phyloP scores from a whole-genome alignment of 2,888 invertebrate species.

The Drosophila phalerata region DNA sequence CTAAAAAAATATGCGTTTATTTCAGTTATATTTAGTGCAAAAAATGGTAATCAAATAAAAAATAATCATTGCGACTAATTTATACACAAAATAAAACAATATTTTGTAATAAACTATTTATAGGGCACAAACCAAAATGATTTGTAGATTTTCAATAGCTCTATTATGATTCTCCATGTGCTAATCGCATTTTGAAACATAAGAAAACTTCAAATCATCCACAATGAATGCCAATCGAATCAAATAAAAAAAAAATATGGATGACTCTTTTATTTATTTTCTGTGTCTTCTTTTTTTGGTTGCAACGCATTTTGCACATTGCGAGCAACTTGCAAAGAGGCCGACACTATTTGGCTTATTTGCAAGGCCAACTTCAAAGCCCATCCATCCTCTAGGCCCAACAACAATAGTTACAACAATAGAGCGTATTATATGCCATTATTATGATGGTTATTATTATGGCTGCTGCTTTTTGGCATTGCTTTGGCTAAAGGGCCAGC shows the following conservation, averaged over 20 bases:
- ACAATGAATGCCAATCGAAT: constrained; percentile 37
- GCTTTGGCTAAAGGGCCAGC: constrained; percentile 24
- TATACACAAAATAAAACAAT: background rate
- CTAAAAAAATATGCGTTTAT: background rate
- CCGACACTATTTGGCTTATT: constrained; percentile 36
- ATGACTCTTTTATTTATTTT: constrained; percentile 35
- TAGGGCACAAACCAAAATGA: constrained; percentile 9
- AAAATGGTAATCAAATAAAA: background rate
- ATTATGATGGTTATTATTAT: constrained; percentile 60
- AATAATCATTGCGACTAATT: too few relatives aligned
- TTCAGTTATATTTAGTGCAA: too few relatives aligned
- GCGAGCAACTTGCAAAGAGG: constrained; percentile 18
- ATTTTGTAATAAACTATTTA: background rate
- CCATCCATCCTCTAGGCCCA: constrained; percentile 20
- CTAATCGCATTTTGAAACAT: constrained; percentile 6
- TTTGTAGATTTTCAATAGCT: constrained; percentile 9
- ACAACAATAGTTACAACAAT: constrained; percentile 24
- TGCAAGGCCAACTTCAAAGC: constrained; percentile 43
- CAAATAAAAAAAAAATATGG: constrained; percentile 18
- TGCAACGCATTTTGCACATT: constrained; percentile 40
- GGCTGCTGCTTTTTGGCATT: constrained; percentile 48
- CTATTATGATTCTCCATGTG: constrained; percentile 1
- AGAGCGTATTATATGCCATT: constrained; percentile 53
- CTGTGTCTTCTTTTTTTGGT: constrained; percentile 8
- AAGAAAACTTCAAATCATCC: constrained; percentile 38